Conservation (phyloP, 2,113 vertebrate species). For the Ceuthmochares aereus region DNA sequence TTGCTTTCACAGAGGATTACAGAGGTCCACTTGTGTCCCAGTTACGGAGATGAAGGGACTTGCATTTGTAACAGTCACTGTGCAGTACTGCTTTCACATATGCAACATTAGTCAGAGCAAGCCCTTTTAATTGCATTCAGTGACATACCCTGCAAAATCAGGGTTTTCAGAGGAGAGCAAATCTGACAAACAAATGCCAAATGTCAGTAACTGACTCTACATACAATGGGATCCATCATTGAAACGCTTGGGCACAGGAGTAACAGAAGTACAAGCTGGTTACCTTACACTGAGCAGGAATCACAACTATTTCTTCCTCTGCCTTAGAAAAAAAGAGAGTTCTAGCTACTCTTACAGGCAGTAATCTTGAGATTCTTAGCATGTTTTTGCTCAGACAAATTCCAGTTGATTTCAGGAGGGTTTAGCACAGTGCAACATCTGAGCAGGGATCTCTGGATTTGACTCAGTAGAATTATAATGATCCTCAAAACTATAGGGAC, state of each 20-base stretch:
- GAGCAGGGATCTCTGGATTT: not conserved
- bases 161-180: not conserved
- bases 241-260: not conserved
- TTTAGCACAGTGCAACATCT: not conserved
- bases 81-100: not conserved
- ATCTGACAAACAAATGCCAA: not conserved
- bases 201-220: not conserved
- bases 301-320: not conserved
- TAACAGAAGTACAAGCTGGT: not conserved
- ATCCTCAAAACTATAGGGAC: not conserved
- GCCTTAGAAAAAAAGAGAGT: not conserved
- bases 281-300: not conserved
- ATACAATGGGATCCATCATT: not conserved
- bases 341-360: not conserved
- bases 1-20: not conserved
- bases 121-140: not conserved
- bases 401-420: not conserved
- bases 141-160: not conserved
- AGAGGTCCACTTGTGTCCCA: not conserved
- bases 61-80: not conserved
- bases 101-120: not conserved
- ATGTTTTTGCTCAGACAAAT: not conserved
- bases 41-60: rapidly evolving
- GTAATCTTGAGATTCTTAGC: not conserved
- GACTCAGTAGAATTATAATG: not conserved